These are phyloP conservation scores for Eurois occulta DNA, from an alignment of 2,888 invertebrate genomes.

Conservation along the genomic window DNA sequence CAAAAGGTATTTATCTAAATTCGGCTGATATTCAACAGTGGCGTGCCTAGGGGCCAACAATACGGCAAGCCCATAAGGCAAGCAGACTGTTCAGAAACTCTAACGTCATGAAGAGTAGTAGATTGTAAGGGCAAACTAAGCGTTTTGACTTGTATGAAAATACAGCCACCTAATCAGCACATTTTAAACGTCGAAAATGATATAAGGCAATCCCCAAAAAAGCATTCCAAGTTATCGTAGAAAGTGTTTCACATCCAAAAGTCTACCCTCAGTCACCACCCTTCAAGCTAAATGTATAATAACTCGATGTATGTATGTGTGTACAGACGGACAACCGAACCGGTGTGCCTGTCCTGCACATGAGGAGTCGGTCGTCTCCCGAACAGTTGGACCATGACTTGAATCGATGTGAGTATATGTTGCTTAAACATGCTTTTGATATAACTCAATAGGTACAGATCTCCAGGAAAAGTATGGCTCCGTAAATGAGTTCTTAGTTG, in stretches of 20 bases:
- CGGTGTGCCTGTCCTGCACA: conserved; percentile 83
- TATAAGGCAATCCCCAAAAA: too few species aligned
- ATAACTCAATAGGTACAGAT: neutral
- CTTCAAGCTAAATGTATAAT: neutral
- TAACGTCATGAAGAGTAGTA: too few species aligned
- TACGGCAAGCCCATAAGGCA: too few species aligned
- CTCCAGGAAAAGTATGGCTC: neutral
- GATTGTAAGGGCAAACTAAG: too few species aligned
- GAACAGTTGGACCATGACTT: conserved; percentile 85
- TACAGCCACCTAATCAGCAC: too few species aligned
- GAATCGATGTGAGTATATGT: conserved; percentile 78
- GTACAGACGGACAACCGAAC: conserved; percentile 83
- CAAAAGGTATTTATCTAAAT: neutral
- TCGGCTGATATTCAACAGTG: too few species aligned
- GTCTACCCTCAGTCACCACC: neutral
- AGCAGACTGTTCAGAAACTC: too few species aligned
- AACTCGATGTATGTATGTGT: conserved; percentile 17
- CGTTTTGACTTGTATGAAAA: too few species aligned
- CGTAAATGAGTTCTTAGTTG: too few species aligned
- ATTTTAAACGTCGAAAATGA: too few species aligned
- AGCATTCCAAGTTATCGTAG: too few species aligned
- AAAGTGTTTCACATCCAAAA: conserved; percentile 49
- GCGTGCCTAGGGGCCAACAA: too few species aligned
- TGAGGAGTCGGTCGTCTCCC: conserved; percentile 87
- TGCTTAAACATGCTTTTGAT: neutral